Base-by-base conservation (phyloP, 1,140 invertebrate species). In the Bombus superbus region DNA sequence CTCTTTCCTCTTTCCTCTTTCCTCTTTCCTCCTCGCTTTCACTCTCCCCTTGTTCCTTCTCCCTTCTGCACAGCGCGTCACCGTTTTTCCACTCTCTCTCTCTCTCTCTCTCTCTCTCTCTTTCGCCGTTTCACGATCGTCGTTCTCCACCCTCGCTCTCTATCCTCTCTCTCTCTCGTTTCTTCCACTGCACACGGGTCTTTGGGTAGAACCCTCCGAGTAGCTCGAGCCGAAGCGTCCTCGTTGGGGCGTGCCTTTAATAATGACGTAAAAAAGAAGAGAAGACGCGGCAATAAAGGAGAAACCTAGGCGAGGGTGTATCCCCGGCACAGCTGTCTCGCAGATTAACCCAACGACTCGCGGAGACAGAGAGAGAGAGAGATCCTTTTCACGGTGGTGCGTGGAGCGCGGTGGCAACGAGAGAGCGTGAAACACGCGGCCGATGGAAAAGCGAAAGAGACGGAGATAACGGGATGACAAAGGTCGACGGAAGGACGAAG, bases 221-320 rank as follows among this genome's bases (percentile, higher is more conserved):
- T 53, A 57, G 66, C 79, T 82, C 80, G 72, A 75, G 76, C 71
- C 85, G 85, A 82, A 71, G 80, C 85, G 85, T 76, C 79, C 85
- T 86, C 80, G 74, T 83, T 53, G 85, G 75, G 85, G 85, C 85
- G 85, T 86, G 81, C 75, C 81, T 86, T 86, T 86, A 86, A 86
- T 86, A 87, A 87, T 87, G 86, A 87, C 82, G 86, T 85, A 87
- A 87, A 87, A 87, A 87, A 85, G 82, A 87, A 85, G 82, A 87
- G 82, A 84, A 87, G 82, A 87, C 86, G 86, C 86, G 86, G 86
- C 86, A 87, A 87, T 87, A 86, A 86, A 83, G 81, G 74, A 86
- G 85, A 83, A 81, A 86, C 81, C 81, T 86, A 83, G 85, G 85
- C 85, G 85, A 83, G 85, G 85, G 81, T 86, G 85, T 86, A 86